Conservation (phyloP, 2,888 invertebrate species). For the Orthosia gothica region DNA sequence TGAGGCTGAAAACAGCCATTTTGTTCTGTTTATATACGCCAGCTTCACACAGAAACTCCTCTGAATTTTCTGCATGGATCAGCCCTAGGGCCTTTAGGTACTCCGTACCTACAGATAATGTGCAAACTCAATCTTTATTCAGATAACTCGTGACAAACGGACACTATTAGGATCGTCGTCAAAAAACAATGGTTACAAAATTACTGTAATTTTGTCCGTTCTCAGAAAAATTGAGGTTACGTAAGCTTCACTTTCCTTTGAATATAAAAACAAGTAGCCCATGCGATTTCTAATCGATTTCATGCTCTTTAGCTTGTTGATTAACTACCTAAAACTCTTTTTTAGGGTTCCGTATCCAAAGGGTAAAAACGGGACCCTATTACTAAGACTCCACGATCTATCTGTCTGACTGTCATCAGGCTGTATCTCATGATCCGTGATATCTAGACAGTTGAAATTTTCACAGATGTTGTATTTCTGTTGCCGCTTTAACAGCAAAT, state of each 20-base stretch:
- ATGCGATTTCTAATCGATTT: slow-evolving; percentile 74
- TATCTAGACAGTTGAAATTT: too few relatives aligned
- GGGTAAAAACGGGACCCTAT: too few relatives aligned
- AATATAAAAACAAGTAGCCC: slow-evolving; percentile 57
- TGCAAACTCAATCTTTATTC: slow-evolving; percentile 11
- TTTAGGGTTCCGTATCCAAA: neutral
- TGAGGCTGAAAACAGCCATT: slow-evolving; percentile 24
- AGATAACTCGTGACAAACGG: slow-evolving; percentile 14
- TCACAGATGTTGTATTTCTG: too few relatives aligned
- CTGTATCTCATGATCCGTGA: too few relatives aligned
- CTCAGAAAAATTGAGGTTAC: slow-evolving; percentile 56
- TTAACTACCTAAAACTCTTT: slow-evolving; percentile 30
- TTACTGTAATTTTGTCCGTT: slow-evolving; percentile 61
- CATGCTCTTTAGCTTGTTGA: slow-evolving; percentile 64
- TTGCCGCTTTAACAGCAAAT: too few relatives aligned
- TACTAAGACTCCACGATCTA: too few relatives aligned
- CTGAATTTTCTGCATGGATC: neutral
- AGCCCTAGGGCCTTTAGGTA: neutral
- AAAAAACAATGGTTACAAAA: slow-evolving; percentile 61
- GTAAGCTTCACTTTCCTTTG: slow-evolving; percentile 69
- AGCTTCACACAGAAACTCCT: slow-evolving; percentile 2
- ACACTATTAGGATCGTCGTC: slow-evolving; percentile 39
- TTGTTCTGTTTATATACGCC: slow-evolving; percentile 21
- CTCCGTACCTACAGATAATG: neutral
- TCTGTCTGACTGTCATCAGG: too few relatives aligned